Evolutionary conservation across 2,113 vertebrate species (phyloP), one percentile per base, ranked within the genome.

Genomic region (Cygnus atratus): DNA sequence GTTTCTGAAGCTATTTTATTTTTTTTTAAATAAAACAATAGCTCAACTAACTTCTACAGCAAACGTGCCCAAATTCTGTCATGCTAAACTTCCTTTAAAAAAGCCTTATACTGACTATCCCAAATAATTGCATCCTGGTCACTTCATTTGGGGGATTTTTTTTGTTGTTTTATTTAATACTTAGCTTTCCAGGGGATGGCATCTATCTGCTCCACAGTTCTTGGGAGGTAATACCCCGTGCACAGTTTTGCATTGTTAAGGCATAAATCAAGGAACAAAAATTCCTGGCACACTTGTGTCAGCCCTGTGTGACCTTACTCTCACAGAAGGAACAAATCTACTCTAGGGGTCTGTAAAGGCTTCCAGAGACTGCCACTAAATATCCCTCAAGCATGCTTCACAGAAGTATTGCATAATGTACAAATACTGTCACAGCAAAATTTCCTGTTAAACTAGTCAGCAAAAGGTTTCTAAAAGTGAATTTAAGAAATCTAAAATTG

Each of bases 261-360:
- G 20, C 31, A 91, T n/a, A 90, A 95, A 77, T 58, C 59, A 88
- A 71, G 72, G 59, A 74, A 85, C 28, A 80, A 80, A 92, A 86
- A 50, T 67, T 67, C 41, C 63, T 88, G 52, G 84, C 74, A 82
- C 43, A 5, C 21, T 52, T 52, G 7, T 66, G 43, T 70, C 83
- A 90, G 59, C 61, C 19, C 52, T 63, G 2, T 59, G 57, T 81
- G 65, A 70, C 31, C 52, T 90, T 68, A 37, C 55, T 86, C 72
- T 95, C 11, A 1, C 62, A 70, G 58, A 66, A 84, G 71, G 54
- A 92, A 71, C 24, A 81, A 48, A 87, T 75, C 59, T 79, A 22
- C 67, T 87, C 55, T 8, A 84, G 68, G 57, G 63, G 55, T 88
- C 55, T 83, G 31, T 77, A 84, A 74, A 43, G 66, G 80, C 55